Evolutionary conservation across 2,888 invertebrate species (phyloP).

Genomic region (Netelia fuscicornis): DNA sequence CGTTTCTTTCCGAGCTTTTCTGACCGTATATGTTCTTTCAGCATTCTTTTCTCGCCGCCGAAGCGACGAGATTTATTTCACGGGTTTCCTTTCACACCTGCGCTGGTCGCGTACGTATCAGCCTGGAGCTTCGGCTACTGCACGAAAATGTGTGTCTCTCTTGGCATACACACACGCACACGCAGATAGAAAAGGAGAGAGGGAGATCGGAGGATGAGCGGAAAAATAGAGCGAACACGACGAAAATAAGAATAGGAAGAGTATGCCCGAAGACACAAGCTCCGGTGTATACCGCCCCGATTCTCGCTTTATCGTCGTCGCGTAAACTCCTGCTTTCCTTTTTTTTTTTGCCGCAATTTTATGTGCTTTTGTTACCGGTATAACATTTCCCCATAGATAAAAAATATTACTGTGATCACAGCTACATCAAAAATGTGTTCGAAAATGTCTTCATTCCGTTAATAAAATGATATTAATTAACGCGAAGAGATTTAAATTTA

Average conservation of each 20-base stretch:
- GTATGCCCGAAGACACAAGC: constrained; percentile 37
- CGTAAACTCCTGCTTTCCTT: constrained; percentile 13
- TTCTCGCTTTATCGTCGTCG: constrained; percentile 45
- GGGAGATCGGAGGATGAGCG: constrained; percentile 36
- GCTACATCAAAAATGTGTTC: not conserved
- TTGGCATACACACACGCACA: constrained; percentile 29
- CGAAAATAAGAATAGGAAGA: constrained; percentile 31
- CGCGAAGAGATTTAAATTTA: too few relatives aligned
- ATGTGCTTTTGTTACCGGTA: not conserved
- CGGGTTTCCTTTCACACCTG: constrained; percentile 80
- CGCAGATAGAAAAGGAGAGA: not conserved
- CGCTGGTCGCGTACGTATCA: constrained; percentile 61
- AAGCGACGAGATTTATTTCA: constrained; percentile 79
- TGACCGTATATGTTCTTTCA: constrained; percentile 56
- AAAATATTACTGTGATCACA: not conserved
- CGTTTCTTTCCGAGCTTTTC: constrained; percentile 66
- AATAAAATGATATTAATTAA: too few relatives aligned
- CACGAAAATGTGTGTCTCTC: constrained; percentile 28
- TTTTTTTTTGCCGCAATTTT: not conserved
- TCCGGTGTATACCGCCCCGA: constrained; percentile 13
- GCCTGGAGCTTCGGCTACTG: constrained; percentile 13
- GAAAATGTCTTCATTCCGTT: too few relatives aligned
- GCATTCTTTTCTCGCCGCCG: constrained; percentile 67
- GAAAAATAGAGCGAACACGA: constrained; percentile 26
- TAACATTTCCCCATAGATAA: not conserved